Evolutionary conservation across 2,113 vertebrate species (phyloP), one percentile per base, ranked within the genome.

Genomic region (Notarius quadriscutis): DNA sequence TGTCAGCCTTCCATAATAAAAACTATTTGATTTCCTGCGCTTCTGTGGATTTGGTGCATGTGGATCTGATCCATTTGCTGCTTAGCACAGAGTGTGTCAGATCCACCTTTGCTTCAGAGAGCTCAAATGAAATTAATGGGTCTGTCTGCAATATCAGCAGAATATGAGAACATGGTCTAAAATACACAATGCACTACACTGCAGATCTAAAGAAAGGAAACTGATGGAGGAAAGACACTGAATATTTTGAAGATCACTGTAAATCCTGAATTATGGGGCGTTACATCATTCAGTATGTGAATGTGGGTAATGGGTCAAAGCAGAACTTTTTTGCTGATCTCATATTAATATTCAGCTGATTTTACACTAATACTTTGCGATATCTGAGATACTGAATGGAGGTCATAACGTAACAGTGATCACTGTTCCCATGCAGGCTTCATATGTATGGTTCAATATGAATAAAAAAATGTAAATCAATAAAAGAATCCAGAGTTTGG

Each of bases 101-200:
- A 83, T 81, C 83, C 51, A 50, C 53, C 74, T 48, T 50, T 27
- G 22, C 10, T 10, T 25, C 27, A 85, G 11, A 57, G 7, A 18
- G 71, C 71, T 75, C 58, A 48, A 48, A 69, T 85, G 12, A 15
- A 57, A 57, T 57, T 91, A 93, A 92, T 92, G 88, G 87, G 18
- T 65, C 18, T 62, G 20, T n/a, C 84, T 93, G 93, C 92, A 92
- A 89, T 89, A 88, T 93, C 93, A 94, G 94, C 93, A 90, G 89
- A 94, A 94, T 90, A 86, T 92, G 92, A 94, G 88, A 91, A 69
- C 30, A 50, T 80, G 22, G 87, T 81, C 81, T 30, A 27, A n/a
- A 57, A 15, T 15, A 15, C 55, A 57, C 14, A 57, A 15, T 51
- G 34, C 82, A 74, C 50, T 84, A 83, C 41, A 41, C 53, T 72